Percentiles rank a stretch among this genome's conserved stretches.
Evolutionary conservation across 2,113 vertebrate species (phyloP).

Genomic region (Cairina moschata): DNA sequence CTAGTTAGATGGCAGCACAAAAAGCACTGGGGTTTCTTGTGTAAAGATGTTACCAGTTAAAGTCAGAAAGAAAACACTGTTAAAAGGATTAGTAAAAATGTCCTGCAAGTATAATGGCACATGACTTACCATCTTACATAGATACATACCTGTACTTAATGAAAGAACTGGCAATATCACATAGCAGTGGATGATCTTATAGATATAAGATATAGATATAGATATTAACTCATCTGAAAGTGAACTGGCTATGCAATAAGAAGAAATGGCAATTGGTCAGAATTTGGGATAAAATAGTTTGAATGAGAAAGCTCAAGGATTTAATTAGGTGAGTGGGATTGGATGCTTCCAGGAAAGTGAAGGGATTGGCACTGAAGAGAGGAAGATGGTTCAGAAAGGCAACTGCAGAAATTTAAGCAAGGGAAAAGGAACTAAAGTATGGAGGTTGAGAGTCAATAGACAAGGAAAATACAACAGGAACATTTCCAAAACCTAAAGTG

Average conservation of each 20-base stretch:
- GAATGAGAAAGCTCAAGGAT: neutral
- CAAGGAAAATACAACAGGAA: neutral
- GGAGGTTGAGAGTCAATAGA: neutral
- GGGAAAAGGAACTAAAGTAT: neutral
- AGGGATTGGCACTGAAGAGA: neutral
- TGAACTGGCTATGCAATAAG: neutral
- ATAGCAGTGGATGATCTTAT: neutral
- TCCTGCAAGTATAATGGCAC: neutral
- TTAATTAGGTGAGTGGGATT: neutral
- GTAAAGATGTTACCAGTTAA: neutral
- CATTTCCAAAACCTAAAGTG: neutral
- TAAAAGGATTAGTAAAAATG: neutral
- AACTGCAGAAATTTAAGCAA: neutral
- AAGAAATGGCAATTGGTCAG: neutral
- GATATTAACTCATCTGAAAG: neutral
- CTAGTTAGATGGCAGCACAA: neutral
- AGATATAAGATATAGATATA: rapidly evolving
- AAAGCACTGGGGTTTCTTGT: neutral
- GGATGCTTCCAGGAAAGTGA: neutral
- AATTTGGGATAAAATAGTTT: neutral
- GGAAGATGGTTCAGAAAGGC: neutral
- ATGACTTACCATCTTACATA: neutral
- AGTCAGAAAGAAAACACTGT: neutral
- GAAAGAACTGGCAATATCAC: neutral
- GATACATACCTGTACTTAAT: neutral